A percentile compares a stretch with the other conserved stretches of the same genome.
Evolutionary conservation across 2,888 invertebrate species (phyloP).

Genomic region (Catotricha subobsoleta): DNA sequence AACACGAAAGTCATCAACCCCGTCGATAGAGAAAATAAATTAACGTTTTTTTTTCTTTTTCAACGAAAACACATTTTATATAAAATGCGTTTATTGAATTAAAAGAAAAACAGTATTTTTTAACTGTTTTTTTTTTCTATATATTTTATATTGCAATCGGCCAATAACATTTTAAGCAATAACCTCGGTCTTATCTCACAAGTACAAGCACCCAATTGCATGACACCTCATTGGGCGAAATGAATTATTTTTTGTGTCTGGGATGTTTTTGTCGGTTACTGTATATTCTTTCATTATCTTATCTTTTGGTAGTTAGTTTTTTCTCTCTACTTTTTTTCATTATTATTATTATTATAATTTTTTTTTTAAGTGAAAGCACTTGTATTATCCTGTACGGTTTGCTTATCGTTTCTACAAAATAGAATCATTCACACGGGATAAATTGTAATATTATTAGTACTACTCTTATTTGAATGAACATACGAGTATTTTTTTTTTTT

Average conservation of each 20-base stretch:
- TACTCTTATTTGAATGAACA: too few relatives aligned
- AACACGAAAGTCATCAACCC: constrained; percentile 6
- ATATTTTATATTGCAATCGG: constrained; percentile 4
- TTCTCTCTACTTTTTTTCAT: too few relatives aligned
- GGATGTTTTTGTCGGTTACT: not conserved
- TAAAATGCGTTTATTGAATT: constrained; percentile 3
- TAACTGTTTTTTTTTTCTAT: not conserved
- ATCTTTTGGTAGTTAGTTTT: too few relatives aligned
- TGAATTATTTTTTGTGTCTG: not conserved
- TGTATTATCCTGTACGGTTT: too few relatives aligned
- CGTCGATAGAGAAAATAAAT: not conserved
- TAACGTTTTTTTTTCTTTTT: not conserved
- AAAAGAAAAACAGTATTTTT: not conserved
- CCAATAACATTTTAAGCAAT: constrained; percentile 7
- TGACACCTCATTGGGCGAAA: not conserved
- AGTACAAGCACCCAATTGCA: not conserved
- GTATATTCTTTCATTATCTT: not conserved
- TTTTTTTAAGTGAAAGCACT: too few relatives aligned
- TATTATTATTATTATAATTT: too few relatives aligned
- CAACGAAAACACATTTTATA: constrained; percentile 3
- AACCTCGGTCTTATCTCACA: constrained; percentile 4
- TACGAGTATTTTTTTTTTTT: too few relatives aligned
- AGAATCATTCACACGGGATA: too few relatives aligned
- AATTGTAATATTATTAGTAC: too few relatives aligned
- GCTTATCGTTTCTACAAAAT: too few relatives aligned